Evolutionary conservation across 2,888 invertebrate species (phyloP).

Genomic region (Drosophila greeni): DNA sequence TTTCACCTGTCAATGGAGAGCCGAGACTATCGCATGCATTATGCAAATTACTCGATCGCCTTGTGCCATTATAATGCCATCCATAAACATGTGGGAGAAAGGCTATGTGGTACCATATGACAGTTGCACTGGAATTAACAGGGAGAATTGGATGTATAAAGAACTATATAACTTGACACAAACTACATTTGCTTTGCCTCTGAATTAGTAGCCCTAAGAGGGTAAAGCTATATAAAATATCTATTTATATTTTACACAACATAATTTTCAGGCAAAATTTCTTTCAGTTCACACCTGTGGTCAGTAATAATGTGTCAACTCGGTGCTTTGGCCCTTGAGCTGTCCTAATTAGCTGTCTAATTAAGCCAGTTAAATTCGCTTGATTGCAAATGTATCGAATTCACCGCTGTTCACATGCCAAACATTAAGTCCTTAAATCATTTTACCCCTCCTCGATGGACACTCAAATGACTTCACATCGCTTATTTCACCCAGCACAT

Average conservation of each 20-base stretch:
- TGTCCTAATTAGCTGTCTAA: slow-evolving; percentile 35
- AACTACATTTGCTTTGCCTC: too few species aligned
- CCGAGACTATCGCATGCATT: slow-evolving; percentile 11
- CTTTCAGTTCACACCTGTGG: not conserved
- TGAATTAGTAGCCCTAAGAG: not conserved
- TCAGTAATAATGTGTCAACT: not conserved
- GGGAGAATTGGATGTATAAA: not conserved
- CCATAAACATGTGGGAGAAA: slow-evolving; percentile 2
- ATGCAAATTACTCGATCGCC: slow-evolving; percentile 17
- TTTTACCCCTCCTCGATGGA: not conserved
- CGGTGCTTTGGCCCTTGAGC: not conserved
- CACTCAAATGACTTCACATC: slow-evolving; percentile 8
- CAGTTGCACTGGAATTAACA: not conserved
- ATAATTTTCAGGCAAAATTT: not conserved
- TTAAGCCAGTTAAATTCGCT: slow-evolving; percentile 21
- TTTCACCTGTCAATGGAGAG: slow-evolving; percentile 5
- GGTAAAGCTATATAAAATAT: not conserved
- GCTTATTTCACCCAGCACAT: slow-evolving; percentile 3
- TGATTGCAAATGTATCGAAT: not conserved
- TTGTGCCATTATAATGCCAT: slow-evolving; percentile 10
- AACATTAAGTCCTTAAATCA: slow-evolving; percentile 1
- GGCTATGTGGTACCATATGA: not conserved
- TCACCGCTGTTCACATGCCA: slow-evolving; percentile 1
- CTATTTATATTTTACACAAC: not conserved
- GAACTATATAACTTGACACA: rapidly evolving